Conservation (phyloP, 2,888 invertebrate species). For the Fragum whitleyi region DNA sequence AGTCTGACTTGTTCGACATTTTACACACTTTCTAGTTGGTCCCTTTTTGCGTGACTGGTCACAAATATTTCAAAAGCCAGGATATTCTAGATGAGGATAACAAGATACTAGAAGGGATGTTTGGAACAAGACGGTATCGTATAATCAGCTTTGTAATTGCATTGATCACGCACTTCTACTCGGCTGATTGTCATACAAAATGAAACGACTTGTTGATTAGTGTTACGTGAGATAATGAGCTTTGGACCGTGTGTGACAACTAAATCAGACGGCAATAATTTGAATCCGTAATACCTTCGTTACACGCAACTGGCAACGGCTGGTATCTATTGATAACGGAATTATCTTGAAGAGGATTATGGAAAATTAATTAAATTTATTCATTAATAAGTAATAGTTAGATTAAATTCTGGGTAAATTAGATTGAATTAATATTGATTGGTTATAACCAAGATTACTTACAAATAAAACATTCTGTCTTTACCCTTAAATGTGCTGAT, state of each 20-base stretch:
- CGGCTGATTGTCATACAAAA: background rate
- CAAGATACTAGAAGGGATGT: background rate
- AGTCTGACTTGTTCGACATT: too few species aligned
- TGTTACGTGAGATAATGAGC: background rate
- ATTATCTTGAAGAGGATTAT: background rate
- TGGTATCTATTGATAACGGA: background rate
- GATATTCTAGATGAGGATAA: background rate
- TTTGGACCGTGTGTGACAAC: constrained; percentile 1
- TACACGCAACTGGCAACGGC: background rate
- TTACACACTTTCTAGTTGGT: too few species aligned
- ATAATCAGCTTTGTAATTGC: constrained; percentile 1
- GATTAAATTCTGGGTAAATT: background rate
- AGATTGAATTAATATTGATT: background rate
- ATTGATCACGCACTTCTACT: background rate
- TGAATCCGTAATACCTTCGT: background rate
- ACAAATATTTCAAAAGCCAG: too few species aligned
- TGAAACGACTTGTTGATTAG: background rate
- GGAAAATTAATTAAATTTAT: background rate
- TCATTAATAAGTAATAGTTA: background rate
- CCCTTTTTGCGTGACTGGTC: too few species aligned
- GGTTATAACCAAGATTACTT: background rate
- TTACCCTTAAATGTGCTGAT: too few species aligned
- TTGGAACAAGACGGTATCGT: background rate
- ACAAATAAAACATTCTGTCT: too few species aligned
- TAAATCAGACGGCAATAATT: background rate